Evolutionary conservation across 2,113 vertebrate species (phyloP).

Genomic region (Canis aureus): DNA sequence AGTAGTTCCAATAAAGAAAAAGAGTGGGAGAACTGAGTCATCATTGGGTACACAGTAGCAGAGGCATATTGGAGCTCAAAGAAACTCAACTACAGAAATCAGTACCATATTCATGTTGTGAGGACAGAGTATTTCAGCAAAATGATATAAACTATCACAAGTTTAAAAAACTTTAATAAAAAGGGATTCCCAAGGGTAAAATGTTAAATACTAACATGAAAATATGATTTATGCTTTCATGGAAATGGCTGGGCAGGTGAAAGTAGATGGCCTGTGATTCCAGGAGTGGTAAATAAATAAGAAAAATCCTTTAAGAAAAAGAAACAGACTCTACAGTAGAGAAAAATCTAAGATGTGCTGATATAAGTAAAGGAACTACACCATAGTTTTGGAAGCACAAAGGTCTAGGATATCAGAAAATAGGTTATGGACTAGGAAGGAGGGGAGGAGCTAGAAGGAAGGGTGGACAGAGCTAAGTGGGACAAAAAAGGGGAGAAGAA

Average conservation of each 20-base stretch:
- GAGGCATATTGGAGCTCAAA: neutral
- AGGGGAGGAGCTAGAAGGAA: neutral
- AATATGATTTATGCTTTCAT: constrained; percentile 24
- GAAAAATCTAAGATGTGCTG: neutral
- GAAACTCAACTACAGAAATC: neutral
- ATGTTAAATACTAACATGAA: neutral
- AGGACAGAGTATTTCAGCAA: constrained; percentile 15
- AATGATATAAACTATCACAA: neutral
- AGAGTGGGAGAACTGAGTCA: neutral
- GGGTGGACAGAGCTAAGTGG: neutral
- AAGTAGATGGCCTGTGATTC: neutral
- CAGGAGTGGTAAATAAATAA: neutral
- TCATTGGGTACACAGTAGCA: neutral
- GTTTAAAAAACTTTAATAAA: neutral
- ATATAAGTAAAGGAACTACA: constrained; percentile 24
- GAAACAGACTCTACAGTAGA: neutral
- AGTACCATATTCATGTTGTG: neutral
- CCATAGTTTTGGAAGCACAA: neutral
- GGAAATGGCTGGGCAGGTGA: neutral
- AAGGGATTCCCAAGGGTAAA: constrained; percentile 11
- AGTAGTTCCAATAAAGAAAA: neutral
- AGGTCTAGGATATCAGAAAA: neutral
- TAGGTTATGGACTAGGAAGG: neutral
- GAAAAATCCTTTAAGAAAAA: neutral
- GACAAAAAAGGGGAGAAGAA: neutral